phyloP scores from a whole-genome alignment of 2,797 vertebrate species.

The Philypnodon macrostomus region DNA sequence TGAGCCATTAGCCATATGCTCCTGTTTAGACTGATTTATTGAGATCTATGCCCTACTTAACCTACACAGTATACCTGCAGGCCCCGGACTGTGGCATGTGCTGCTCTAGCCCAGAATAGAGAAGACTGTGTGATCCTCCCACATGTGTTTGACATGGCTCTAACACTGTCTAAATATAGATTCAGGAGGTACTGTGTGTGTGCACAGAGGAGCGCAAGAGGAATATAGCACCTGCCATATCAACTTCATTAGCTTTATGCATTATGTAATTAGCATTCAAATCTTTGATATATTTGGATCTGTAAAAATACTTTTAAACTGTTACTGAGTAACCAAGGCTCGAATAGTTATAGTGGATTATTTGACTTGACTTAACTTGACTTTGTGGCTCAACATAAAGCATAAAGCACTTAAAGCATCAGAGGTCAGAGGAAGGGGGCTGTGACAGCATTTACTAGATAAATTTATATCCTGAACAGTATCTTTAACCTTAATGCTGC shows the following conservation, averaged over 20 bases:
- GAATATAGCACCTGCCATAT: background rate
- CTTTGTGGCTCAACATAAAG: too few relatives aligned
- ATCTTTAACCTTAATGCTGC: too few relatives aligned
- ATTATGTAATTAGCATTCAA: background rate
- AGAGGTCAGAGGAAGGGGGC: too few relatives aligned
- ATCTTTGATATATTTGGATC: too few relatives aligned
- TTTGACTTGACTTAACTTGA: too few relatives aligned
- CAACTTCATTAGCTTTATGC: background rate
- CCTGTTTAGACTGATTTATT: conserved; percentile 11
- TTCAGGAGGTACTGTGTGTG: background rate
- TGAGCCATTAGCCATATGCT: conserved; percentile 12
- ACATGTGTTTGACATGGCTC: background rate
- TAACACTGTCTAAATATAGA: conserved; percentile 2
- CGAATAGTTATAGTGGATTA: too few relatives aligned
- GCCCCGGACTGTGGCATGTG: background rate
- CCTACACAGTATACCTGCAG: conserved; percentile 5
- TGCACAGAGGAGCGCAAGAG: background rate
- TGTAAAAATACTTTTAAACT: too few relatives aligned
- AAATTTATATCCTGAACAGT: too few relatives aligned
- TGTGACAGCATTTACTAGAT: too few relatives aligned
- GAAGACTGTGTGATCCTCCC: background rate
- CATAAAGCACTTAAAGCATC: too few relatives aligned
- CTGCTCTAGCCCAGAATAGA: background rate
- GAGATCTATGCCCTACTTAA: conserved; percentile 6
- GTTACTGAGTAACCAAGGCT: too few relatives aligned